Evolutionary conservation across 2,113 vertebrate species (phyloP), one percentile per base, ranked within the genome.

Genomic region (Heterotis niloticus): DNA sequence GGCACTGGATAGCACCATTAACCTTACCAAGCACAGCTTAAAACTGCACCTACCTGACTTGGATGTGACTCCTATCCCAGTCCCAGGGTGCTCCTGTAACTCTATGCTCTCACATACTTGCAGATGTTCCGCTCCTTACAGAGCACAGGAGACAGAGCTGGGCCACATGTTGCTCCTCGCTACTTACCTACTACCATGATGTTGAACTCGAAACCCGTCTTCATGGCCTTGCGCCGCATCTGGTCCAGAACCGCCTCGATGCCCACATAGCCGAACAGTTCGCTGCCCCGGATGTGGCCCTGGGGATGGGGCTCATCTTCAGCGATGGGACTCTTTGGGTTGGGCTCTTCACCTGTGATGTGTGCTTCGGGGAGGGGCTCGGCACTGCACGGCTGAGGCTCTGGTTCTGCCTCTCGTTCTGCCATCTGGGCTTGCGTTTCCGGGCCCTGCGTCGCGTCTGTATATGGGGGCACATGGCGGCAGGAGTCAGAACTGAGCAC

Each of bases 121-220:
- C n/a, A n/a, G n/a, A n/a, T n/a, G n/a, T n/a, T n/a, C n/a, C n/a
- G n/a, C n/a, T n/a, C n/a, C n/a, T n/a, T n/a, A n/a, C n/a, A n/a
- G n/a, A n/a, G n/a, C n/a, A n/a, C n/a, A n/a, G n/a, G n/a, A n/a
- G n/a, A n/a, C n/a, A n/a, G n/a, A n/a, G n/a, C n/a, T n/a, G n/a
- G n/a, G n/a, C n/a, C n/a, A n/a, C n/a, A n/a, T n/a, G n/a, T n/a
- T n/a, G n/a, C n/a, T n/a, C 28, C 68, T 17, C n/a, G 17, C 5
- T 0, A 83, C 96, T 94, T 85, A 98, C 97, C 97, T 28, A 98
- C 97, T 18, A 98, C 96, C 96, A 98, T 98, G 92, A 99, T 92
- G 91, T 99, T 98, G 84, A 99, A 98, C 86, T 98, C 96, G 0
- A 99, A 96, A 24, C 95, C 97, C 0, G 87, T 92, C 89, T 98